Conservation (phyloP, 1,140 invertebrate genomes). For the Tetraneura akinire region DNA sequence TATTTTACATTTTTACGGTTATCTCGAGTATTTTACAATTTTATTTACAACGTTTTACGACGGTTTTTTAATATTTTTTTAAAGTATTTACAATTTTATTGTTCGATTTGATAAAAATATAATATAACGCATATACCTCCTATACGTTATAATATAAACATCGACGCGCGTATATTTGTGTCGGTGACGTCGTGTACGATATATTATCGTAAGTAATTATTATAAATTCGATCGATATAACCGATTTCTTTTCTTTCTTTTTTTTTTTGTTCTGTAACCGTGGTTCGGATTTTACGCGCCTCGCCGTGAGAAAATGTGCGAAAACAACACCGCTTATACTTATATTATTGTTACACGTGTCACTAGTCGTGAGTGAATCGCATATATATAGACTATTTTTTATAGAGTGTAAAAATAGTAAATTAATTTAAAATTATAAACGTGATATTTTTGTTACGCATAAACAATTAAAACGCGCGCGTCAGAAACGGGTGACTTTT, state of each 20-base stretch:
- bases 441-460: no score
- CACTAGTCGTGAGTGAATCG: no score
- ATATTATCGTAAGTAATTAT: slow-evolving; percentile 8
- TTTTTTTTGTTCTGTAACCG: no score
- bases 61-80: not conserved
- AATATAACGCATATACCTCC: not conserved
- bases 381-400: no score
- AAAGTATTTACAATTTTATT: slow-evolving; percentile 13
- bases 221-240: no score
- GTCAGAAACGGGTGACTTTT: not conserved
- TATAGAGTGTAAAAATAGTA: not conserved
- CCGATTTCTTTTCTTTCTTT: no score
- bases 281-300: no score
- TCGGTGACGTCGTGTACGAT: not conserved
- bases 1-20: slow-evolving; percentile 25
- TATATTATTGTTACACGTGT: not conserved
- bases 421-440: no score
- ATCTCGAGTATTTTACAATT: slow-evolving; percentile 16
- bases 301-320: not conserved
- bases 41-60: slow-evolving; percentile 20
- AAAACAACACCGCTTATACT: not conserved
- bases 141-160: not conserved
- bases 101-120: not conserved
- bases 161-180: not conserved
- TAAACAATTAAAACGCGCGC: not conserved